A percentile compares a stretch with the other conserved stretches of the same genome.
Conservation (phyloP, 2,113 vertebrate genomes). For the Jaculus jaculus region DNA sequence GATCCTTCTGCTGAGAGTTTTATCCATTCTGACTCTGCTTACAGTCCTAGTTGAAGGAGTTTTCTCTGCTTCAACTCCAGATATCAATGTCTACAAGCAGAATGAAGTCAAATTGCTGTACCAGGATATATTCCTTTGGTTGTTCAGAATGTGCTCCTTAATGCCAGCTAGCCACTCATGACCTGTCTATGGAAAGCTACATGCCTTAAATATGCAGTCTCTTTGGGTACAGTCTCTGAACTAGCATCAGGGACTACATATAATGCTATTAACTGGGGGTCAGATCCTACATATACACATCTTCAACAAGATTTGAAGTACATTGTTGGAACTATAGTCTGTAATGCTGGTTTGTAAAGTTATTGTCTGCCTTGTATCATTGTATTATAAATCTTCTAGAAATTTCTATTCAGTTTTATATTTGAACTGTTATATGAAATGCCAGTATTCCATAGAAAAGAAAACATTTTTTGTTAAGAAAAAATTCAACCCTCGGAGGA, state of each 20-base stretch:
- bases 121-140: conserved; percentile 89
- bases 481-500: conserved; percentile 89
- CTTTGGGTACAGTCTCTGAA: conserved; percentile 88
- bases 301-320: conserved; percentile 87
- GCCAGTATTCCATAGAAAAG: conserved; percentile 86
- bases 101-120: conserved; percentile 88
- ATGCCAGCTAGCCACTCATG: conserved; percentile 87
- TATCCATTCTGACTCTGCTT: conserved; percentile 82
- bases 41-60: conserved; percentile 82
- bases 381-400: conserved; percentile 88
- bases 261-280: conserved; percentile 89
- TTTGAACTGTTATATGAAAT: conserved; percentile 88
- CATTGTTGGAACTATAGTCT: conserved; percentile 87
- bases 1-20: conserved; percentile 89
- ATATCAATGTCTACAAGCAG: conserved; percentile 90
- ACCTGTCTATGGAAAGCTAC: conserved; percentile 87
- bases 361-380: conserved; percentile 92
- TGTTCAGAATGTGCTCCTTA: conserved; percentile 92
- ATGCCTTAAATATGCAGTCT: conserved; percentile 80
- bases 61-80: conserved; percentile 88
- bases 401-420: conserved; percentile 90
- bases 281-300: conserved; percentile 86
- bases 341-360: conserved; percentile 88
- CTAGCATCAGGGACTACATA: conserved; percentile 87
- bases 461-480: conserved; percentile 84